Conservation (phyloP, 2,113 vertebrate genomes). For the Cnemophilus loriae region DNA sequence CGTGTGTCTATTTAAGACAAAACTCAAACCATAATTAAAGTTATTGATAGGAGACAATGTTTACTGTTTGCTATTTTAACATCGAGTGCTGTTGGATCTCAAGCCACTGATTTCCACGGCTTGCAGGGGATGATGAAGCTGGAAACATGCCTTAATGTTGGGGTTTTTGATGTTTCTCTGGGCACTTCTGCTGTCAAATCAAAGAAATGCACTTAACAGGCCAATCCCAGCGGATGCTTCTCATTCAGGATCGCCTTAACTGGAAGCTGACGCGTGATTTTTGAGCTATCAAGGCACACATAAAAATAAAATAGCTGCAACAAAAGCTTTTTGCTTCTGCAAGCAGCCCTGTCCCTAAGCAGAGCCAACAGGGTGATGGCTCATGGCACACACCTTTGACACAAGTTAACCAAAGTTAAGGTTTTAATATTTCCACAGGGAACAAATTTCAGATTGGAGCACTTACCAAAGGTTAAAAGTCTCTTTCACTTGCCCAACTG, state of each 20-base stretch:
- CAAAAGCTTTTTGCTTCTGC: neutral
- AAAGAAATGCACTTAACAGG: neutral
- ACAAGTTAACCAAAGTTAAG: neutral
- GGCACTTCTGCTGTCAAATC: neutral
- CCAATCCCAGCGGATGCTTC: neutral
- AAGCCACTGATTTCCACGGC: neutral
- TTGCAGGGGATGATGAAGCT: conserved; percentile 19
- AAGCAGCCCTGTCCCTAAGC: neutral
- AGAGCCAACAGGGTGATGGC: neutral
- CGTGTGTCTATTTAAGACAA: neutral
- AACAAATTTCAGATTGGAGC: neutral
- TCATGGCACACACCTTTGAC: neutral
- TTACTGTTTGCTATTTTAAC: conserved; percentile 32
- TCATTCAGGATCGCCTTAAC: neutral
- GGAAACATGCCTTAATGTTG: neutral
- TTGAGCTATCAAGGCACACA: neutral
- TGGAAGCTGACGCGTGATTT: neutral
- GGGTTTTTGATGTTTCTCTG: neutral
- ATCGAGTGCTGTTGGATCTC: neutral
- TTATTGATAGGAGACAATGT: conserved; percentile 23
- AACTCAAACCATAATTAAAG: conserved; percentile 29
- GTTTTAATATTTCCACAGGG: neutral
- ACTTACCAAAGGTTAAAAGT: neutral
- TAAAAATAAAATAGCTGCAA: neutral
- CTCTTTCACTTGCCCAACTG: neutral